Conservation (phyloP, 2,797 vertebrate species). For the Danio aesculapii region DNA sequence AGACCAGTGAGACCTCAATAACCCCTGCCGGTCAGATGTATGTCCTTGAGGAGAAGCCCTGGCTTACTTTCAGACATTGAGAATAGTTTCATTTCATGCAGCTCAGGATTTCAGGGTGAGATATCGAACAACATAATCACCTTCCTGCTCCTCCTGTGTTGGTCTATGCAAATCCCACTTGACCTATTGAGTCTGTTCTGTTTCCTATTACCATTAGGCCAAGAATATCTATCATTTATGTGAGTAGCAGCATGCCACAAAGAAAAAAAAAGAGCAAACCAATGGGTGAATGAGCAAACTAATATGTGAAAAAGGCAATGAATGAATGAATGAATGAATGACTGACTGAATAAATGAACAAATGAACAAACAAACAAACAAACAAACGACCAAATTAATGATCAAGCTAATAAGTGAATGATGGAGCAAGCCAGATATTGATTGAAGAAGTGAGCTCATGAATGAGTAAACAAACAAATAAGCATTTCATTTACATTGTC, state of each 20-base stretch:
- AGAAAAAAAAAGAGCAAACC: not conserved
- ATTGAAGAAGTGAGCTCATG: too few relatives aligned
- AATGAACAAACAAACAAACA: too few relatives aligned
- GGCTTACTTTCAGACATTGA: slow-evolving; percentile 37
- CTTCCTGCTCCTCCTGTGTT: slow-evolving; percentile 12
- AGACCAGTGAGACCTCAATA: slow-evolving; percentile 18
- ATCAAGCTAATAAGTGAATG: too few relatives aligned
- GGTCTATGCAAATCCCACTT: slow-evolving; percentile 9
- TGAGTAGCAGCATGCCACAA: not conserved
- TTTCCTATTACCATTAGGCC: not conserved
- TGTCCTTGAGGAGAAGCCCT: slow-evolving; percentile 28
- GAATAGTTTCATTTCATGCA: slow-evolving; percentile 35
- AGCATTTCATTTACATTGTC: too few relatives aligned
- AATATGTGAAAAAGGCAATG: too few relatives aligned
- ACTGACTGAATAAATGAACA: too few relatives aligned
- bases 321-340: too few relatives aligned
- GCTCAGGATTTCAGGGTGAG: not conserved
- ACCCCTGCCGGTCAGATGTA: slow-evolving; percentile 3
- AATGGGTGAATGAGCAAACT: too few relatives aligned
- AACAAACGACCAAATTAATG: too few relatives aligned
- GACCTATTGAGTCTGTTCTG: slow-evolving; percentile 8
- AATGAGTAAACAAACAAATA: too few relatives aligned
- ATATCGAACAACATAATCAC: slow-evolving; percentile 37
- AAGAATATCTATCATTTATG: slow-evolving; percentile 2
- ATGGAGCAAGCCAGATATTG: too few relatives aligned